Evolutionary conservation across 2,888 invertebrate species (phyloP).

Genomic region (Dicyrtomina minuta): DNA sequence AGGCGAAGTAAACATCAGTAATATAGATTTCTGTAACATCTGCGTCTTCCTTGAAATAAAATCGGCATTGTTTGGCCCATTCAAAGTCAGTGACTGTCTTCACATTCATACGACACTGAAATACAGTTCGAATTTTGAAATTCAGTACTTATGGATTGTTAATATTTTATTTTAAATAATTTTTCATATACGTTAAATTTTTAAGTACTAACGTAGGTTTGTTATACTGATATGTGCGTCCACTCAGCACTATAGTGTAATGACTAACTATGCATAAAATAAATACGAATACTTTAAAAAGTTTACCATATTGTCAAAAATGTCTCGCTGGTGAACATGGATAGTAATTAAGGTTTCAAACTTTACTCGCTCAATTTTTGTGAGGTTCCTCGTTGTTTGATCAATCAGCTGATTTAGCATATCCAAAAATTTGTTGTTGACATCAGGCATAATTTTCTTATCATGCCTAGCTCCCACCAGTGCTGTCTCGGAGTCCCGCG

Average conservation of each 20-base stretch:
- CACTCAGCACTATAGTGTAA: too few relatives aligned
- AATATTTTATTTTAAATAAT: too few relatives aligned
- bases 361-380: slow-evolving; percentile 87
- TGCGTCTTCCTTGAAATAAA: slow-evolving; percentile 92
- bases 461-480: slow-evolving; percentile 86
- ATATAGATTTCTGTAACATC: slow-evolving; percentile 87
- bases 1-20: slow-evolving; percentile 93
- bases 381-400: slow-evolving; percentile 88
- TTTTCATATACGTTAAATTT: too few relatives aligned
- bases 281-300: too few relatives aligned
- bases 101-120: slow-evolving; percentile 85
- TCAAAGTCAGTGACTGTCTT: slow-evolving; percentile 93
- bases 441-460: slow-evolving; percentile 92
- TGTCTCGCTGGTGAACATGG: slow-evolving; percentile 94
- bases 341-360: slow-evolving; percentile 96
- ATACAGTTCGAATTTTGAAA: too few relatives aligned
- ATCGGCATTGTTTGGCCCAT: slow-evolving; percentile 94
- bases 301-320: too few relatives aligned
- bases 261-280: too few relatives aligned
- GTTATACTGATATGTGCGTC: too few relatives aligned
- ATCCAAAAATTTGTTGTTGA: slow-evolving; percentile 91
- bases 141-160: too few relatives aligned
- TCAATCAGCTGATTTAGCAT: slow-evolving; percentile 85
- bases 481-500: slow-evolving; percentile 87
- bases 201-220: too few relatives aligned